These are phyloP conservation scores for Artibeus jamaicensis DNA, from an alignment of 2,797 vertebrate species.

Conservation along the genomic window DNA sequence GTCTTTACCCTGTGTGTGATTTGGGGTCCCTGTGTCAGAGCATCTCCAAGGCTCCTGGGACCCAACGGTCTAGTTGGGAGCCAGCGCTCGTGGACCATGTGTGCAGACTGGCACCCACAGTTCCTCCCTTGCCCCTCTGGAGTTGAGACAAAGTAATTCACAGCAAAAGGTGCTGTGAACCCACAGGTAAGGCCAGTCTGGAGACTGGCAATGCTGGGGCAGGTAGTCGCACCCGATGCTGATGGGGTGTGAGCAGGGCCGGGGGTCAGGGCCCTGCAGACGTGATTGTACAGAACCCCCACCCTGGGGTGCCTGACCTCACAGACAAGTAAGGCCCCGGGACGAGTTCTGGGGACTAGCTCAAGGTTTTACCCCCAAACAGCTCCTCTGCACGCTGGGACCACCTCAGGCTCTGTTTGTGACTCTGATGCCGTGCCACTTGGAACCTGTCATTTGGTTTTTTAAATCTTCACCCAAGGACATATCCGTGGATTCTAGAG, in stretches of 20 bases:
- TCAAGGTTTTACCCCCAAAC: fast-evolving
- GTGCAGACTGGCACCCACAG: fast-evolving
- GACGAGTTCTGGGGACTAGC: neutral
- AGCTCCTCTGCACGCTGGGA: fast-evolving
- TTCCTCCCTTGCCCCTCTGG: neutral
- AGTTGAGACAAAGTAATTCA: neutral
- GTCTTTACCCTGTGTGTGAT: fast-evolving
- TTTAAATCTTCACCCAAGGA: no score
- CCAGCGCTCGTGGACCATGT: fast-evolving
- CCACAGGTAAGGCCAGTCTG: fast-evolving
- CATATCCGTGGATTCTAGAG: no score
- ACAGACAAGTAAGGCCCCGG: neutral
- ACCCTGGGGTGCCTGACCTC: fast-evolving
- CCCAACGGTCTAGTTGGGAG: fast-evolving
- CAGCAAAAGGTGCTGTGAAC: neutral
- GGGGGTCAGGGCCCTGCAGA: no score
- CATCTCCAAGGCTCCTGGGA: neutral
- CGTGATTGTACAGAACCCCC: fast-evolving
- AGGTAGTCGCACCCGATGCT: no score
- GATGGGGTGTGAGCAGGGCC: neutral
- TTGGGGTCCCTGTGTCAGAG: neutral
- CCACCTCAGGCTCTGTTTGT: neutral
- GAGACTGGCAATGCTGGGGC: no score
- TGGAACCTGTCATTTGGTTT: neutral
- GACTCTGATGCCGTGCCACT: neutral